These are phyloP conservation scores for Chorisops tibialis DNA, from an alignment of 2,888 invertebrate genomes.

Conservation along the genomic window DNA sequence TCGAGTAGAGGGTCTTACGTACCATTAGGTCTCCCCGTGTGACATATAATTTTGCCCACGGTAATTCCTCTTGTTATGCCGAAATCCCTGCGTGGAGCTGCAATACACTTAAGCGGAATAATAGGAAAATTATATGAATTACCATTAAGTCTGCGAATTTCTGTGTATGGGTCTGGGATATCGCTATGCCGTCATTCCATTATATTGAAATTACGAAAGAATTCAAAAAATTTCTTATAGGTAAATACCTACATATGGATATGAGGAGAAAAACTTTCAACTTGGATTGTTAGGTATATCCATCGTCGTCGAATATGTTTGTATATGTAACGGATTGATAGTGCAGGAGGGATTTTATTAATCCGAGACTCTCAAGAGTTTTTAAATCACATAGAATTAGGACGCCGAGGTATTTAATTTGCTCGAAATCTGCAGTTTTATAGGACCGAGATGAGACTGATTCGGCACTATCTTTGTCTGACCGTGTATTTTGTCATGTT, in stretches of 20 bases:
- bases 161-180: background rate
- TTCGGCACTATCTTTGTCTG: background rate
- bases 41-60: constrained; percentile 18
- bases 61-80: constrained; percentile 23
- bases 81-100: constrained; percentile 6
- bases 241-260: no score
- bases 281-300: background rate
- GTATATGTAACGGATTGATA: background rate
- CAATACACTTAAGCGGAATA: constrained; percentile 29
- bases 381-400: constrained; percentile 21
- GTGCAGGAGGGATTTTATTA: background rate
- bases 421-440: no score
- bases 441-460: background rate
- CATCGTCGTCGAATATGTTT: background rate
- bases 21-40: constrained; percentile 11
- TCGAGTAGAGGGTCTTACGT: constrained; percentile 7
- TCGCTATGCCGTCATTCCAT: background rate
- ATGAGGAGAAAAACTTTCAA: no score
- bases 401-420: constrained; percentile 14
- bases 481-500: background rate
- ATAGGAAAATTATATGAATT: constrained; percentile 33
- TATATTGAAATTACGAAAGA: constrained; percentile 1
- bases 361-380: background rate
- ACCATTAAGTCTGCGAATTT: constrained; percentile 16
- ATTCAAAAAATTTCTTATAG: constrained; percentile 9